Base-by-base conservation (phyloP, 37 sponge, comb jelly and placozoan genomes). In the Crambe crambe region DNA sequence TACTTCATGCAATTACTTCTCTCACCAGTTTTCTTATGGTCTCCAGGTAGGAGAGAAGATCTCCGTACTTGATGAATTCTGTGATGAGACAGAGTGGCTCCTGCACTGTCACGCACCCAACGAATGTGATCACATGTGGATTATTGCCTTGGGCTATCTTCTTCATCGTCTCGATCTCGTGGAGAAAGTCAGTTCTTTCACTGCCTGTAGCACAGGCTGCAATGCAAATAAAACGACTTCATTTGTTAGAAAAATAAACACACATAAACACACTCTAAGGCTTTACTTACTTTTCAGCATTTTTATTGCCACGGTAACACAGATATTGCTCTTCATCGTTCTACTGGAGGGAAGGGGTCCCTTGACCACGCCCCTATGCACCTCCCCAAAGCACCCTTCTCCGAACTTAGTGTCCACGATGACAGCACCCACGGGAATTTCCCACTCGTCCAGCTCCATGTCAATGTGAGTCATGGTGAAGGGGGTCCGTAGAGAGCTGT, bases 21-120 rank as follows among this genome's bases (percentile, higher is more conserved):
- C n/a, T 67, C 37, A 89, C 89, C 79, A 78, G 31, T 64, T 63
- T 90, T 35, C 92, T 78, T 43, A 80, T 92, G 39, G 77, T 70
- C 35, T 75, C 47, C 43, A 92, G 85, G 54, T 85, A 92, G 58
- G 81, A 73, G 42, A 88, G 68, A 15, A 92, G 92, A 56, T 92
- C 89, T 60, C 92, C 92, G 70, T 84, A 58, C 51, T 74, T 84
- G 17, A 87, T 89, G 63, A 84, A 88, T 81, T 92, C 92, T 17
- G 80, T 81, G 72, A 92, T 76, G 77, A 92, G 89, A 70, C 85
- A 83, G 26, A 92, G 67, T 15, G 91, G 91, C 78, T 92, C 89
- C 80, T 83, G 83, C 18, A 88, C 36, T 0, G 92, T 88, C 23
- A 73, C 84, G 56, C 92, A 92, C 23, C 92, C 92, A 8, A 92